These are phyloP conservation scores for Clinocottus analis DNA, from an alignment of 2,113 vertebrate species.

Conservation along the genomic window DNA sequence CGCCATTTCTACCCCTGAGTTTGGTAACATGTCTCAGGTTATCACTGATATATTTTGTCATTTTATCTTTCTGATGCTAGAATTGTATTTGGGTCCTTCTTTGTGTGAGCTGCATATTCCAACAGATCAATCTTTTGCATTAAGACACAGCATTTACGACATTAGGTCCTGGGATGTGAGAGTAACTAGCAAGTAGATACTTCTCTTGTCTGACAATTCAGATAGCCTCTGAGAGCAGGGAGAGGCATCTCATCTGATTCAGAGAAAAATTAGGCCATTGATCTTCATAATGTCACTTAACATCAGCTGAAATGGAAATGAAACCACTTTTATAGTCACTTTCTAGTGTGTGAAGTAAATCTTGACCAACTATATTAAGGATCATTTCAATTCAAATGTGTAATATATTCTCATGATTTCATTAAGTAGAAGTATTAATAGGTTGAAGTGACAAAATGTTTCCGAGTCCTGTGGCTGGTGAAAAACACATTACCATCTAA, in stretches of 20 bases:
- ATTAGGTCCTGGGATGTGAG: conserved; percentile 11
- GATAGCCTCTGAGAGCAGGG: conserved; percentile 4
- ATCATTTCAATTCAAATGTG: conserved; percentile 24
- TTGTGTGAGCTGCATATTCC: neutral
- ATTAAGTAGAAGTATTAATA: conserved; percentile 25
- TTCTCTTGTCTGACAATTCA: conserved; percentile 26
- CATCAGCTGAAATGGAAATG: conserved; percentile 23
- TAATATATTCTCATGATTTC: conserved; percentile 1
- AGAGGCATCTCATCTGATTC: conserved; percentile 10
- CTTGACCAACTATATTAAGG: conserved; percentile 12
- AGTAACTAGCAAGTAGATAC: conserved; percentile 2
- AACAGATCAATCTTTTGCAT: neutral
- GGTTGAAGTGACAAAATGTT: conserved; percentile 18
- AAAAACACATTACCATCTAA: neutral
- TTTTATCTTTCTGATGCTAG: neutral
- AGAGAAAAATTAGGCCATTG: conserved; percentile 14
- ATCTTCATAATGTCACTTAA: conserved; percentile 42
- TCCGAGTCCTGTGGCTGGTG: neutral
- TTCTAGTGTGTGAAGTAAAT: conserved; percentile 23
- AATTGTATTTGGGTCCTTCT: neutral
- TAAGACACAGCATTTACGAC: conserved; percentile 11
- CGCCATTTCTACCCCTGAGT: neutral
- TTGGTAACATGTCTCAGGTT: neutral
- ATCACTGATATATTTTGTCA: no score
- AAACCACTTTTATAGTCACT: conserved; percentile 9